Base-by-base conservation (phyloP, 2,888 invertebrate species). In the Xanthorhoe designata region DNA sequence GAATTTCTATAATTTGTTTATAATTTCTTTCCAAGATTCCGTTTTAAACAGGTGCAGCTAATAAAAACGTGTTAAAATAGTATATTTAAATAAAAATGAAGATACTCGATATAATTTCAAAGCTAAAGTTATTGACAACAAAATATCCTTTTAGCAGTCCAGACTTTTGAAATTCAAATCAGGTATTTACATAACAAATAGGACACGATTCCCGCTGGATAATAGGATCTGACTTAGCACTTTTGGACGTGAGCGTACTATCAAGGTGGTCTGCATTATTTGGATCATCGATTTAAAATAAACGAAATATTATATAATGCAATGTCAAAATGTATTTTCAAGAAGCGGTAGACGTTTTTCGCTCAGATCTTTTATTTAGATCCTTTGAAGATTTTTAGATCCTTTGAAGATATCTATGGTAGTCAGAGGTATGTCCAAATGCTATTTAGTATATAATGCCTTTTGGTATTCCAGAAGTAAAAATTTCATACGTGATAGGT, bases 191-290 rank as follows among this genome's bases (percentile, higher is more conserved):
- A 76, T 78, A 69, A 74, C 72, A 65, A 19, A 53, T 15, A 51
- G 42, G 19, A 32, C 55, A 51, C 32, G 55, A 45, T 19, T 60
- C 60, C 60, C 9, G 35, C 15, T 42, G 42, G 1, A 53, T 45
- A 56, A 65, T 56, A 51, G 56, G 64, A 65, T 56, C 55, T 60
- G 59, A 55, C 54, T 58, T 65, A 72, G 61, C 59, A 68, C 62
- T 79, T 78, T 53, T 70, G 74, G 69, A 35, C 59, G 29, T 55
- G 74, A 75, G 54, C 66, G 76, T 79, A 78, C 74, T n/a, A 50
- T 56, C 42, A 57, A 56, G 83, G 84, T 83, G 84, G 84, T 84
- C 83, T 81, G 78, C n/a, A n/a, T n/a, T n/a, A n/a, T n/a, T n/a
- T n/a, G n/a, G n/a, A n/a, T n/a, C n/a, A n/a, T n/a, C n/a, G n/a